Conservation (phyloP, 2,797 vertebrate genomes). For the Crax fasciolata region DNA sequence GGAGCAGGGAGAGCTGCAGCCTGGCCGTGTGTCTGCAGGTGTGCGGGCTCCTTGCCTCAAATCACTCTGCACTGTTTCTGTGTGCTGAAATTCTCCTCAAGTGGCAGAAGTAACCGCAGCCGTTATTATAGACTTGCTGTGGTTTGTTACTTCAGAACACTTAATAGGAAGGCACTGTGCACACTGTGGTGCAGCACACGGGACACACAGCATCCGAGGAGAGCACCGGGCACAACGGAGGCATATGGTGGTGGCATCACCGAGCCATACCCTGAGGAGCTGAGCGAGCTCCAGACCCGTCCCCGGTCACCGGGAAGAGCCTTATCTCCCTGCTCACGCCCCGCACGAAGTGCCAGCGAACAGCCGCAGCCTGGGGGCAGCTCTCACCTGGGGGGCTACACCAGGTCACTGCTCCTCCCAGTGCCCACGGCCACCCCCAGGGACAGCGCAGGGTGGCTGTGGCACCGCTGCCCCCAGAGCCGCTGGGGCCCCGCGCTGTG, state of each 20-base stretch:
- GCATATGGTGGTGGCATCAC: not conserved
- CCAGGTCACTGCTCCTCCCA: no score
- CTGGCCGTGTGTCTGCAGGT: not conserved
- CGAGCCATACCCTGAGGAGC: constrained; percentile 40
- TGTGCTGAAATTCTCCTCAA: not conserved
- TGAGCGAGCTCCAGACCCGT: constrained; percentile 49
- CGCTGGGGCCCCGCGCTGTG: no score
- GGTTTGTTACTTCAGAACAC: constrained; percentile 27
- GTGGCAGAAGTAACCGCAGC: constrained; percentile 8
- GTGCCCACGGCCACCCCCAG: no score
- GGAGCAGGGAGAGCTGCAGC: not conserved
- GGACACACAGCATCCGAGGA: not conserved
- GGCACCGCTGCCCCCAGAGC: no score
- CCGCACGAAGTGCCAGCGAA: not conserved
- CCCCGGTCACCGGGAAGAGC: constrained; percentile 33
- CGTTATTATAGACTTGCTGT: constrained; percentile 28
- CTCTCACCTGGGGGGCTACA: no score
- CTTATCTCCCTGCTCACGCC: constrained; percentile 2
- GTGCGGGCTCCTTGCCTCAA: not conserved
- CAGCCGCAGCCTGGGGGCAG: no score
- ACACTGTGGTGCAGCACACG: not conserved
- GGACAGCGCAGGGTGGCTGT: no score
- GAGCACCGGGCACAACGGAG: constrained; percentile 29
- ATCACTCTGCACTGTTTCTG: not conserved
- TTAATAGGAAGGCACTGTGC: constrained; percentile 19